Conservation (phyloP, 2,888 invertebrate genomes). For the Acleris emargana region DNA sequence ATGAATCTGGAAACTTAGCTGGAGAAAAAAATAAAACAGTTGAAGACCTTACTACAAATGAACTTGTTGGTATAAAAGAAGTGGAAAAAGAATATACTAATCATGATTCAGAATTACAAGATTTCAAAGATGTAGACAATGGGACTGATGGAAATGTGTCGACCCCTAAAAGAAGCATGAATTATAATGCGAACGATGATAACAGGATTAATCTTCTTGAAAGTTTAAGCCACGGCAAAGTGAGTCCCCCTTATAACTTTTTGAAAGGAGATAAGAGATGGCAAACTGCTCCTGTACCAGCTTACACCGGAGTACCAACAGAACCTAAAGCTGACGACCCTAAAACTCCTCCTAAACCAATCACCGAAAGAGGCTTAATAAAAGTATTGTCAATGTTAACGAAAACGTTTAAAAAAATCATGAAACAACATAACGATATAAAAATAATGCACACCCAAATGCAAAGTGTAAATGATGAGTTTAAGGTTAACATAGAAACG, state of each 20-base stretch:
- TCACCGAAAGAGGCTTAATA: constrained; percentile 66
- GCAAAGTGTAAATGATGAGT: constrained; percentile 55
- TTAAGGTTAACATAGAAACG: constrained; percentile 52
- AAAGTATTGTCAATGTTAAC: constrained; percentile 72
- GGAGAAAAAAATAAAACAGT: constrained; percentile 5
- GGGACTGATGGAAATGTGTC: constrained; percentile 25
- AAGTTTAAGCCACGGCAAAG: constrained; percentile 49
- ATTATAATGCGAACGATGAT: constrained; percentile 48
- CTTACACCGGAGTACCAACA: constrained; percentile 59
- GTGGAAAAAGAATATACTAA: background rate
- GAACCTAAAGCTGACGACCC: constrained; percentile 41
- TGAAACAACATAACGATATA: constrained; percentile 69
- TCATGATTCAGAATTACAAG: background rate
- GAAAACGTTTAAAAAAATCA: constrained; percentile 72
- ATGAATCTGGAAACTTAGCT: background rate
- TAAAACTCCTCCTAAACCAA: constrained; percentile 49
- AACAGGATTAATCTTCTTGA: constrained; percentile 54
- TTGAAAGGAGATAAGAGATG: constrained; percentile 55
- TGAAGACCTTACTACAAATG: constrained; percentile 24
- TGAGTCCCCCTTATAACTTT: constrained; percentile 42
- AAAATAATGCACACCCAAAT: constrained; percentile 62
- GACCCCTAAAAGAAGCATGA: constrained; percentile 58
- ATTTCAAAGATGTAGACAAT: constrained; percentile 18
- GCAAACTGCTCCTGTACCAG: constrained; percentile 51
- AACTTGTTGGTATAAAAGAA: background rate